A percentile compares a stretch with the other conserved stretches of the same genome.
Evolutionary conservation across 2,888 invertebrate species (phyloP).

Genomic region (Drosophila suboccidentalis): DNA sequence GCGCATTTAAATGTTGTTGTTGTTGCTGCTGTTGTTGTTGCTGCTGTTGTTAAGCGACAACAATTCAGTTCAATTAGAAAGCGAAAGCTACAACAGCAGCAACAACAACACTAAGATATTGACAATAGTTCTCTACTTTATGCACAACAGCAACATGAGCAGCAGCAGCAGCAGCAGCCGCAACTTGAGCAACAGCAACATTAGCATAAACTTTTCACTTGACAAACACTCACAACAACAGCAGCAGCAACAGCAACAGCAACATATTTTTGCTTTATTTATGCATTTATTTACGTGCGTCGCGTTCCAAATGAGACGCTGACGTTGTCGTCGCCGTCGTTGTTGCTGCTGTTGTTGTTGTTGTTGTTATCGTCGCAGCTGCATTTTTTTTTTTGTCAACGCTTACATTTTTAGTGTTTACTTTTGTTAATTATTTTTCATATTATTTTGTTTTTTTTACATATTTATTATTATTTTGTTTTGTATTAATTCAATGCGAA

Average conservation of each 20-base stretch:
- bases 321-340: conserved; percentile 19
- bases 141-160: conserved; percentile 27
- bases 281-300: conserved; percentile 65
- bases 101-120: conserved; percentile 15
- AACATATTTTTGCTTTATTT: conserved; percentile 50
- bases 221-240: conserved; percentile 39
- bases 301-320: conserved; percentile 61
- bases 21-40: conserved; percentile 10
- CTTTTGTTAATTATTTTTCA: conserved; percentile 49
- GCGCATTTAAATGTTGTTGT: conserved; percentile 63
- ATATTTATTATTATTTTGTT: background rate
- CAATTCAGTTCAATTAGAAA: conserved; percentile 34
- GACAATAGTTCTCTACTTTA: conserved; percentile 38
- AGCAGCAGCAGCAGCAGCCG: conserved; percentile 22
- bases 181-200: conserved; percentile 30
- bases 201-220: conserved; percentile 52
- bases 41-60: conserved; percentile 14
- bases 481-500: conserved; percentile 15
- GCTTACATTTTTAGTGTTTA: conserved; percentile 62
- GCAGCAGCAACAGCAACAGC: conserved; percentile 6
- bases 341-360: conserved; percentile 1
- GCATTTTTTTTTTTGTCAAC: conserved; percentile 52
- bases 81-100: conserved; percentile 52
- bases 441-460: conserved; percentile 2
- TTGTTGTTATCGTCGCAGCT: conserved; percentile 29